Evolutionary conservation across 2,888 invertebrate species (phyloP).

Genomic region (Cremastinae sp.): DNA sequence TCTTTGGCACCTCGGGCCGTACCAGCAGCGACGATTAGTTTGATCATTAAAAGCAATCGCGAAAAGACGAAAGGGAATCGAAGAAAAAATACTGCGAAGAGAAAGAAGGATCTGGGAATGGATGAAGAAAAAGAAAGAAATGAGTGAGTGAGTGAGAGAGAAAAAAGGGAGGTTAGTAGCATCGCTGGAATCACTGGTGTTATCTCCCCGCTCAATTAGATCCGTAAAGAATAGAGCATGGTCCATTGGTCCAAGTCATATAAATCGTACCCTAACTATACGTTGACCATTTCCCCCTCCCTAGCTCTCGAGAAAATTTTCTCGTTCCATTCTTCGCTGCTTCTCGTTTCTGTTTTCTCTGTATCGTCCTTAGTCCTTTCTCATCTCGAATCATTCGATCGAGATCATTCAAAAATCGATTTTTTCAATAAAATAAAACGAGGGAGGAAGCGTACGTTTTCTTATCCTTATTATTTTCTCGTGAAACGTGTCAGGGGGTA

Average conservation of each 20-base stretch:
- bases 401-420: no score
- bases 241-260: conserved; percentile 71
- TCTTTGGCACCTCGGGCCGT: conserved; percentile 65
- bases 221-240: conserved; percentile 77
- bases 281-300: conserved; percentile 34
- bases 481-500: no score
- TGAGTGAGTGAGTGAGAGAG: conserved; percentile 48
- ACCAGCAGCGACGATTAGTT: conserved; percentile 78
- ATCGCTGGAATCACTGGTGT: conserved; percentile 72
- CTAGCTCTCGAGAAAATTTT: conserved; percentile 34
- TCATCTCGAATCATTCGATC: conserved; percentile 51
- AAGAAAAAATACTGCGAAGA: conserved; percentile 11
- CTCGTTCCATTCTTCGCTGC: conserved; percentile 25
- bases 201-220: conserved; percentile 80
- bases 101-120: conserved; percentile 7
- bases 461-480: no score
- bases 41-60: conserved; percentile 72
- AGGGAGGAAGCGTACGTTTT: no score
- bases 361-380: conserved; percentile 50
- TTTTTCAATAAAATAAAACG: no score
- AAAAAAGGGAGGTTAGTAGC: conserved; percentile 73
- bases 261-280: conserved; percentile 39
- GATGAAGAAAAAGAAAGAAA: not conserved
- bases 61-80: conserved; percentile 19
- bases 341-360: conserved; percentile 28